These are phyloP conservation scores for Nymphalis polychloros DNA, from an alignment of 2,888 invertebrate species.

Conservation along the genomic window DNA sequence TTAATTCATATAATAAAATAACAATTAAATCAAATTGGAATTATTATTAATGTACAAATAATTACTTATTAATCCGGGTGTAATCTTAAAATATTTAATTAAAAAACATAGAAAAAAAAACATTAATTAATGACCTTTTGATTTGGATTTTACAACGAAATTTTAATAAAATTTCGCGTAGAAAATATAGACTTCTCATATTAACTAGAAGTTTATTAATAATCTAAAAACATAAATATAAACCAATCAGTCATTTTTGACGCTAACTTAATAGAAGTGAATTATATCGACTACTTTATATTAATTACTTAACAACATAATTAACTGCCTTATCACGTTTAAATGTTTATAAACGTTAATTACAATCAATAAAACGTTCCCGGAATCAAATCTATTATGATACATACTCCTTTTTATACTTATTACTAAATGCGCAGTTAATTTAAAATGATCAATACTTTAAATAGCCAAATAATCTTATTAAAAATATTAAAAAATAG, in stretches of 20 bases:
- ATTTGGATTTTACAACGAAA: too few species aligned
- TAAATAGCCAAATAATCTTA: too few species aligned
- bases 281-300: background rate
- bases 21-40: background rate
- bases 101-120: too few species aligned
- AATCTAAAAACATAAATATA: background rate
- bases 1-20: slow-evolving; percentile 8
- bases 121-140: too few species aligned
- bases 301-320: slow-evolving; percentile 6
- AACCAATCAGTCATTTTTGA: slow-evolving; percentile 17
- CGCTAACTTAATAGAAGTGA: background rate
- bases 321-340: slow-evolving; percentile 11
- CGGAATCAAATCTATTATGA: slow-evolving; percentile 3
- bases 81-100: background rate
- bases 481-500: background rate
- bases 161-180: too few species aligned
- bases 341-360: slow-evolving; percentile 20
- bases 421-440: background rate
- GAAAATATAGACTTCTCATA: too few species aligned
- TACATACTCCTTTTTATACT: background rate
- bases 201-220: background rate
- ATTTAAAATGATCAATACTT: background rate
- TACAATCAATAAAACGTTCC: slow-evolving; percentile 13
- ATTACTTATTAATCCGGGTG: too few species aligned
- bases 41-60: too few species aligned